Percentiles rank a stretch among this genome's conserved stretches.
These are phyloP conservation scores for Drosophila borealis DNA, from an alignment of 2,888 invertebrate species.

Conservation along the genomic window DNA sequence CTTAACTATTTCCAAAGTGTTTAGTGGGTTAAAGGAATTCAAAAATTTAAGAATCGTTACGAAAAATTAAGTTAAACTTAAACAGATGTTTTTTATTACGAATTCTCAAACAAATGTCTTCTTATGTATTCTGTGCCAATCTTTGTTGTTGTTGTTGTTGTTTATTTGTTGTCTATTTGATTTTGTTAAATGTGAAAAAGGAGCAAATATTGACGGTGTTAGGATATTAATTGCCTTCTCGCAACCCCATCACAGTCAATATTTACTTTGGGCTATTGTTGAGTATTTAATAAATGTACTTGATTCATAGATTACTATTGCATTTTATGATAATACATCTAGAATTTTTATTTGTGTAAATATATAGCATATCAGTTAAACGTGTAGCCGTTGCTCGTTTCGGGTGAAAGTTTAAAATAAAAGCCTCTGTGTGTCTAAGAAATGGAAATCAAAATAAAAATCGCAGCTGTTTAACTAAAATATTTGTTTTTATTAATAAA, in stretches of 20 bases:
- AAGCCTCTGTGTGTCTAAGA: constrained; percentile 53
- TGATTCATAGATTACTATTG: constrained; percentile 60
- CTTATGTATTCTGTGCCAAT: constrained; percentile 41
- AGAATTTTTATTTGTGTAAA: constrained; percentile 39
- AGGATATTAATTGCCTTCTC: constrained; percentile 22
- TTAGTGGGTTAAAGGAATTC: constrained; percentile 58
- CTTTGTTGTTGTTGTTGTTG: constrained; percentile 44
- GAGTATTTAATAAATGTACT: constrained; percentile 57
- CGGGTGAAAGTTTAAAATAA: constrained; percentile 28
- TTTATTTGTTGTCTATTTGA: constrained; percentile 37
- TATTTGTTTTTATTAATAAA: constrained; percentile 82
- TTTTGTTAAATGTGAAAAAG: constrained; percentile 82
- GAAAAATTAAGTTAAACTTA: constrained; percentile 11
- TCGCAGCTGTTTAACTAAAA: constrained; percentile 77
- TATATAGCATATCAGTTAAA: constrained; percentile 38
- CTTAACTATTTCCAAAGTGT: constrained; percentile 51
- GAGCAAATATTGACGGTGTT: constrained; percentile 83
- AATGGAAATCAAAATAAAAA: constrained; percentile 55
- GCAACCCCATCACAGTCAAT: constrained; percentile 75
- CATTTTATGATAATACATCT: constrained; percentile 44
- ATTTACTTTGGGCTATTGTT: constrained; percentile 85
- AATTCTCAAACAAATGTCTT: constrained; percentile 27
- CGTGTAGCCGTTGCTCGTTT: constrained; percentile 16
- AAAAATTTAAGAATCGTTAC: constrained; percentile 19
- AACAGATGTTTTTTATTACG: neutral